A percentile compares a stretch with the other conserved stretches of the same genome.
These are phyloP conservation scores for Alces alces DNA, from an alignment of 2,113 vertebrate species.

Conservation along the genomic window DNA sequence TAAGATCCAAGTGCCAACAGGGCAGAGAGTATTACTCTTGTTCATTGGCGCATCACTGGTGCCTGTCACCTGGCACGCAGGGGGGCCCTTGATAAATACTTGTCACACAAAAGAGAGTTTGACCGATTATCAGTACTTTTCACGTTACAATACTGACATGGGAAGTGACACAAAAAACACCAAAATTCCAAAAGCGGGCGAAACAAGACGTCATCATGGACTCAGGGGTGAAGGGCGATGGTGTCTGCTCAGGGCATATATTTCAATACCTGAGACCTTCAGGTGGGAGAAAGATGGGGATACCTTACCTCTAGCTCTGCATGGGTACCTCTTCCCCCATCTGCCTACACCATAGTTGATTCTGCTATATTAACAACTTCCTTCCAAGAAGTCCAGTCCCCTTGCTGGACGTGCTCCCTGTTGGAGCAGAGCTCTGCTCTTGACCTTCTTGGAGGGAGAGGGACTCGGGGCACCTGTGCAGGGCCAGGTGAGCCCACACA, in stretches of 20 bases:
- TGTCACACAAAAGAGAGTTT: background rate
- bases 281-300: background rate
- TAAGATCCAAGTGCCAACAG: background rate
- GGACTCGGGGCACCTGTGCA: fast-evolving
- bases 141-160: fast-evolving
- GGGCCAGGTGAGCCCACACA: fast-evolving
- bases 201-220: background rate
- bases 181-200: background rate
- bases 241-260: background rate
- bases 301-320: background rate
- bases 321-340: fast-evolving
- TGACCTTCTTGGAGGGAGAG: fast-evolving
- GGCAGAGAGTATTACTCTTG: background rate
- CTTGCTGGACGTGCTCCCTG: fast-evolving
- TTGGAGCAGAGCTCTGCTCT: background rate
- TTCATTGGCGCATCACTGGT: fast-evolving
- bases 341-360: fast-evolving
- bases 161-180: no score
- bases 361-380: fast-evolving
- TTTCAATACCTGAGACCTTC: background rate
- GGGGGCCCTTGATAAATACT: background rate
- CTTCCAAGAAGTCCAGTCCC: background rate
- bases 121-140: background rate
- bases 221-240: fast-evolving
- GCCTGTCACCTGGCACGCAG: no score